Percentiles rank a stretch among this genome's conserved stretches.
phyloP scores from a whole-genome alignment of 2,888 invertebrate genomes.

The Meteorus cinctellus region DNA sequence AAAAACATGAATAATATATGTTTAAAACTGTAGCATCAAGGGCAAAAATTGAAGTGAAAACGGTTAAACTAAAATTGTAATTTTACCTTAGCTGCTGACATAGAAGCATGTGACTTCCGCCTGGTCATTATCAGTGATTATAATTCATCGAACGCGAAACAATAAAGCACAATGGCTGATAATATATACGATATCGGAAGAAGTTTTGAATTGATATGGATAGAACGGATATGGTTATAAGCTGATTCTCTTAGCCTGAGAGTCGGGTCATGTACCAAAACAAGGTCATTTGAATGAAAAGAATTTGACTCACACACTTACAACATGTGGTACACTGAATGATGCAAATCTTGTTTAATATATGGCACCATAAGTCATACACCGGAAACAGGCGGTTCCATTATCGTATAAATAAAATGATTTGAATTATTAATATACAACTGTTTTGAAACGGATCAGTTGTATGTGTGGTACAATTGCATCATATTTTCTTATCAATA shows the following conservation, averaged over 20 bases:
- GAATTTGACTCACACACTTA: neutral
- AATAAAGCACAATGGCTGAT: neutral
- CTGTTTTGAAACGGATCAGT: constrained; percentile 21
- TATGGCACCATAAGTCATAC: constrained; percentile 19
- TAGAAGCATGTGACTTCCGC: neutral
- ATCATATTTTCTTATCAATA: constrained; percentile 4
- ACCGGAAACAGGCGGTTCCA: constrained; percentile 56
- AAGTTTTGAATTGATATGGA: neutral
- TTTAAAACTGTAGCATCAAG: neutral
- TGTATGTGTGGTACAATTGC: constrained; percentile 22
- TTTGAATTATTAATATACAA: constrained; percentile 51
- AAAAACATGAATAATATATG: neutral
- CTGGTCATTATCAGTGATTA: constrained; percentile 28
- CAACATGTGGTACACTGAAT: constrained; percentile 25
- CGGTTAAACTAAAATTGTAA: neutral
- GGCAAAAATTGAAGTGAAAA: neutral
- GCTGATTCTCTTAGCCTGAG: neutral
- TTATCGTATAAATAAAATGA: constrained; percentile 48
- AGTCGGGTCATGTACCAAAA: constrained; percentile 30
- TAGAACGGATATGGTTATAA: constrained; percentile 6
- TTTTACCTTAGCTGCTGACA: neutral
- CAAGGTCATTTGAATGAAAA: constrained; percentile 33
- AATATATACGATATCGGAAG: neutral
- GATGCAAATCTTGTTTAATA: neutral
- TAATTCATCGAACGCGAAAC: constrained; percentile 26